Evolutionary conservation across 2,797 vertebrate genomes (phyloP).

Genomic region (Buphagus erythrorhynchus): DNA sequence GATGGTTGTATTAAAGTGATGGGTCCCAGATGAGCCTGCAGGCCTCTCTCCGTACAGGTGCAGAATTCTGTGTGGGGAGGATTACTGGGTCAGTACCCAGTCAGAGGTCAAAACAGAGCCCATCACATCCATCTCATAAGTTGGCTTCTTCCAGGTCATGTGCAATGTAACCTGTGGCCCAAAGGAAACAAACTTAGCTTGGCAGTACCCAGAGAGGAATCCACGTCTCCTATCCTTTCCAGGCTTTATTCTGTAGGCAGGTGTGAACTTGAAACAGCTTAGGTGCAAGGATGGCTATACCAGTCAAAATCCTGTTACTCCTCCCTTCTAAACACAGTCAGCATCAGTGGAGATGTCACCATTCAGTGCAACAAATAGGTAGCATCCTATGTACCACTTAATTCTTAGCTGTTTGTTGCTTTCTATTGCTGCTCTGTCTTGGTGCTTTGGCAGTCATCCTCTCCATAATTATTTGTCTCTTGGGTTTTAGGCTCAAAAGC

Average conservation of each 20-base stretch:
- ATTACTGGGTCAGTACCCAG: background rate
- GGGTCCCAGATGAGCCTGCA: background rate
- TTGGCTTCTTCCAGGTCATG: background rate
- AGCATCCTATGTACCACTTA: background rate
- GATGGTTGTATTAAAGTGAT: background rate
- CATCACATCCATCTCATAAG: background rate
- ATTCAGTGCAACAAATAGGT: background rate
- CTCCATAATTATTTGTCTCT: background rate
- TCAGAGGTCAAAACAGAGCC: background rate
- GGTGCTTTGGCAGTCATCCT: background rate
- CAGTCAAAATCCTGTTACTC: background rate
- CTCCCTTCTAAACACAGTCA: background rate
- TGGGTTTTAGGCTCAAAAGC: slow-evolving; percentile 34
- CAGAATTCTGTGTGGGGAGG: background rate
- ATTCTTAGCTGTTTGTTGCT: background rate
- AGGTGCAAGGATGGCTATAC: background rate
- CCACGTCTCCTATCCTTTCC: rapidly evolving
- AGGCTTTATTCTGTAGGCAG: background rate
- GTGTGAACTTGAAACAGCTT: background rate
- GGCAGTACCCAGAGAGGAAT: background rate
- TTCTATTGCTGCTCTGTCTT: background rate
- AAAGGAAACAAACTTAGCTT: background rate
- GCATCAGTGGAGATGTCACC: background rate
- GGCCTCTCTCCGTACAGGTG: background rate
- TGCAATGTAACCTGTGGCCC: background rate